phyloP scores from a whole-genome alignment of 1,140 invertebrate genomes.

The Neodiprion fabricii region DNA sequence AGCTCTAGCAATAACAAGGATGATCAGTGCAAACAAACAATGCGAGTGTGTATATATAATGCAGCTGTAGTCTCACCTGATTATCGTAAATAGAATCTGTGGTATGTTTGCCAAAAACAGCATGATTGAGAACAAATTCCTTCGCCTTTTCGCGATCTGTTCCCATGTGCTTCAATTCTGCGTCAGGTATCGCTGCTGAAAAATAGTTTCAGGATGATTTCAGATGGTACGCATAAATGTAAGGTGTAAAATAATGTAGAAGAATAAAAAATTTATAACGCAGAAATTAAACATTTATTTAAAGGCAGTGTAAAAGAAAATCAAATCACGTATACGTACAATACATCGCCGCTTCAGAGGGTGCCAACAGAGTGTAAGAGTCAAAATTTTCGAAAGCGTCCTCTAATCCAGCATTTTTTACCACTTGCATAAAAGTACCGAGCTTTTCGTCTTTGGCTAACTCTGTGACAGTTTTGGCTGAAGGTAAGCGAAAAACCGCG shows the following conservation, averaged over 20 bases:
- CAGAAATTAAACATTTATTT: constrained; percentile 8
- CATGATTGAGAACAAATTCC: constrained; percentile 54
- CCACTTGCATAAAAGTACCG: constrained; percentile 52
- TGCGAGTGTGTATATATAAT: neutral
- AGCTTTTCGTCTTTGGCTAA: constrained; percentile 48
- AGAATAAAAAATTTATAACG: constrained; percentile 10
- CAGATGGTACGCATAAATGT: too few relatives aligned
- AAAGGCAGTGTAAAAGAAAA: constrained; percentile 8
- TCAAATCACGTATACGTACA: constrained; percentile 37
- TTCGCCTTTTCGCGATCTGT: constrained; percentile 49
- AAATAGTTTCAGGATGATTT: neutral
- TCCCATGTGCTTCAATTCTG: constrained; percentile 43
- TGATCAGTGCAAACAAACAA: neutral
- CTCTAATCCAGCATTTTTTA: constrained; percentile 55
- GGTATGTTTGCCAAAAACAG: constrained; percentile 46
- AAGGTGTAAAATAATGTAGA: neutral
- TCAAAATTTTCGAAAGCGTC: constrained; percentile 53
- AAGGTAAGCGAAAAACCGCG: constrained; percentile 21
- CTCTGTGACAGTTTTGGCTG: constrained; percentile 56
- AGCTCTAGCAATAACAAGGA: neutral
- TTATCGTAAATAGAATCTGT: constrained; percentile 55
- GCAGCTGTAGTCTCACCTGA: constrained; percentile 40
- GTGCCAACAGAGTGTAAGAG: constrained; percentile 64
- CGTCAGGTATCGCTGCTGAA: constrained; percentile 45
- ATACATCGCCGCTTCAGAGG: constrained; percentile 62